phyloP scores from a whole-genome alignment of 1,140 invertebrate genomes.

The Gonatopus flavifemur region DNA sequence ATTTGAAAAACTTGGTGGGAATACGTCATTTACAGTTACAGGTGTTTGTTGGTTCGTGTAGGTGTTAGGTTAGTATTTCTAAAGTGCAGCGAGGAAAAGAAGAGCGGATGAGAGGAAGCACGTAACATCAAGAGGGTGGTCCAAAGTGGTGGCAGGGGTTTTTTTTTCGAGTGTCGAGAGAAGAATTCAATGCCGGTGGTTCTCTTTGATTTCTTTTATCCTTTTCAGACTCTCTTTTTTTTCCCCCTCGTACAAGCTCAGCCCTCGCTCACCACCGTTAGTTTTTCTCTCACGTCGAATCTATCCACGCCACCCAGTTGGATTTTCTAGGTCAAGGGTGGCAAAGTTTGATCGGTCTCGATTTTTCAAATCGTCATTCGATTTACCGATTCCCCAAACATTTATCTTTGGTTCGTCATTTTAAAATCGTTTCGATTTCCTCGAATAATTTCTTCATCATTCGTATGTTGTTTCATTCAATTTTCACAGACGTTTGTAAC shows the following conservation, averaged over 20 bases:
- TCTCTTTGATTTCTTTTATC: conserved; percentile 12
- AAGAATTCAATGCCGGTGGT: conserved; percentile 25
- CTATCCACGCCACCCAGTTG: conserved; percentile 21
- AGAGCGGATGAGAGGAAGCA: conserved; percentile 20
- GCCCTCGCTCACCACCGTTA: not conserved
- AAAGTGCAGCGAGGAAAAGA: too few relatives aligned
- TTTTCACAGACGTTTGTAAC: too few relatives aligned
- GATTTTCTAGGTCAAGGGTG: conserved; percentile 35
- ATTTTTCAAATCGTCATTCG: too few relatives aligned
- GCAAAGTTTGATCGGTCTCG: conserved; percentile 4
- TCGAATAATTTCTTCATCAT: too few relatives aligned
- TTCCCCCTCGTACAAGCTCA: not conserved
- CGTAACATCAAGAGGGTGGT: conserved; percentile 34
- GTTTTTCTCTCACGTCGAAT: conserved; percentile 8
- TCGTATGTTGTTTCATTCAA: too few relatives aligned
- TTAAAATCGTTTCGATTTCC: too few relatives aligned
- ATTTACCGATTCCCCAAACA: too few relatives aligned
- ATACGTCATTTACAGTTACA: too few relatives aligned
- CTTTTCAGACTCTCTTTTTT: not conserved
- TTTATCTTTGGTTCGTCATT: too few relatives aligned
- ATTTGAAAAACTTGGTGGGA: too few relatives aligned
- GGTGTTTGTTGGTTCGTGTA: conserved; percentile 4
- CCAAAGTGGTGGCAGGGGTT: conserved; percentile 25
- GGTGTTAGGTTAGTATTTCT: too few relatives aligned
- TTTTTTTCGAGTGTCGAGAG: conserved; percentile 26